Evolutionary conservation across 2,888 invertebrate genomes (phyloP), one percentile per base, ranked within the genome.

Genomic region (Panzeria rudis): DNA sequence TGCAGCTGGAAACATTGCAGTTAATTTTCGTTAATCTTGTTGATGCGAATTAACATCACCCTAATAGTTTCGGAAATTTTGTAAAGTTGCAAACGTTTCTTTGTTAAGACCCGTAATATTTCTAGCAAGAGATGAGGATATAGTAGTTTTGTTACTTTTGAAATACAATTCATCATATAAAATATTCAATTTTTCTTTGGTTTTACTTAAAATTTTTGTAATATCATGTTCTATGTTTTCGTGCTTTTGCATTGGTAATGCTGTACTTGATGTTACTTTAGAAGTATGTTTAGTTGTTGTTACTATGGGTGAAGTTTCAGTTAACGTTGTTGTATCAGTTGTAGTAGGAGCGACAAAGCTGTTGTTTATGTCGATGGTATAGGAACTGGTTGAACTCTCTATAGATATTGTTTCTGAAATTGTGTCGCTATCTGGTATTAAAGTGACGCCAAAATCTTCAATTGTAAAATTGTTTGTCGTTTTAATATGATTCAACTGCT

Each of bases 401-500:
- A 13, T 1, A 47, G 38, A 9, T 17, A n/a, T 50, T 13, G 68
- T 38, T 25, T 56, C 72, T 35, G 9, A 5, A 44, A 23, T 71
- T 35, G n/a, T 64, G 13, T 62, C 25, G 3, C 11, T 29, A 15
- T 32, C 35, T 20, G 62, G 25, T 5, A 47, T 8, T 44, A 62
- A 0, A 38, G 52, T 72, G 7, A 62, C 32, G 11, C 52, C 81
- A 50, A 81, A 85, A 41, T 85, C 77, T 78, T 85, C 84, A 13
- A 82, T 23, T 3, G 84, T 78, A 50, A 64, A 84, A 69, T 82
- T 85, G 56, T 78, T 81, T 3, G 47, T 64, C 8, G 50, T 47
- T 38, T 82, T 69, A 1, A 85, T 44, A 35, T 77, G 79, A n/a
- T 76, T 64, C 0, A 91, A 86, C 61, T 88, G 88, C 54, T 88